Percentiles rank a stretch among this genome's conserved stretches.
Conservation (phyloP, 2,797 vertebrate genomes). For the Galago senegalensis region DNA sequence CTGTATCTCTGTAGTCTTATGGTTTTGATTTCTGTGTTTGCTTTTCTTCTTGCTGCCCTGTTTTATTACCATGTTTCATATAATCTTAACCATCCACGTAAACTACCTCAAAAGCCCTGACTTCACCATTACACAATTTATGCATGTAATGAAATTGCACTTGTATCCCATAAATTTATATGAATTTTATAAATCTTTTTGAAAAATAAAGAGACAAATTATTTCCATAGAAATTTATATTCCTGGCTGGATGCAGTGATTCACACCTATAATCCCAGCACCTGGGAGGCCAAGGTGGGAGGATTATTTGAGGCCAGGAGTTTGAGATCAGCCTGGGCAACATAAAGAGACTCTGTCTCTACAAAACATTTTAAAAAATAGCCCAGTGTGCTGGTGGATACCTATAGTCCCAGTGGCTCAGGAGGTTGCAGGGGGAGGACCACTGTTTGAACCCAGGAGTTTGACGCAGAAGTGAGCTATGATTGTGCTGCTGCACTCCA, state of each 20-base stretch:
- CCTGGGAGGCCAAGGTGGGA: not conserved
- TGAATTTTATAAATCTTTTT: not conserved
- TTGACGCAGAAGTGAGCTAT: not conserved
- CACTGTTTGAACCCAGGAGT: not conserved
- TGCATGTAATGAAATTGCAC: not conserved
- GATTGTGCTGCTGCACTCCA: not conserved
- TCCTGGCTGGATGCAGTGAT: not conserved
- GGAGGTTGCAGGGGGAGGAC: not conserved
- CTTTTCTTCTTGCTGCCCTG: not conserved
- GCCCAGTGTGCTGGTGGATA: not conserved
- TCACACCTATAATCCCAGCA: not conserved
- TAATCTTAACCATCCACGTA: not conserved
- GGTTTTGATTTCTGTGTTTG: not conserved
- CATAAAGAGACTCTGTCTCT: not conserved
- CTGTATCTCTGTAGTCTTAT: not conserved
- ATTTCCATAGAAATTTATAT: not conserved
- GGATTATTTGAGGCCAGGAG: not conserved
- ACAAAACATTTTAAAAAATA: not conserved
- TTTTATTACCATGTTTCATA: not conserved
- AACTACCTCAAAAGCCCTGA: not conserved
- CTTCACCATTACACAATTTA: not conserved
- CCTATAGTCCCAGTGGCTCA: not conserved
- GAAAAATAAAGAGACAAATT: not conserved
- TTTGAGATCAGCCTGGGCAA: not conserved
- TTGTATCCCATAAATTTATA: not conserved